Conservation (phyloP, 2,888 invertebrate species). For the Agriopis leucophaearia region DNA sequence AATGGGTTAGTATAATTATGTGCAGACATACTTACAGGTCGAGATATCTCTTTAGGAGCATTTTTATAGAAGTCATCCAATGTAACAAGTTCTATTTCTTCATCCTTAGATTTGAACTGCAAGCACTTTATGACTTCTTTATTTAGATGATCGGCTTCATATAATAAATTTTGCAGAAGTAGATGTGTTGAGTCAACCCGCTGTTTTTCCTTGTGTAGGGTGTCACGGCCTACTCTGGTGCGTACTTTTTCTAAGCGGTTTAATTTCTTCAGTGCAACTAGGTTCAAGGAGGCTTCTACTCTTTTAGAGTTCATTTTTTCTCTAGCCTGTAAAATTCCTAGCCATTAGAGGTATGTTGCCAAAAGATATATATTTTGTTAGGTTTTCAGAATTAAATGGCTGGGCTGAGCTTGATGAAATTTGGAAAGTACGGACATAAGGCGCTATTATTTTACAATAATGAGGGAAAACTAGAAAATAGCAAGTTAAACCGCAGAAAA, state of each 20-base stretch:
- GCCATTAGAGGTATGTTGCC: neutral
- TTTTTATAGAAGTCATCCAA: conserved; percentile 93
- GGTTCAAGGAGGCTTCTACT: conserved; percentile 90
- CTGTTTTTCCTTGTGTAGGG: conserved; percentile 93
- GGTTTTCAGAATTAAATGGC: no score
- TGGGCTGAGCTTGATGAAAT: neutral
- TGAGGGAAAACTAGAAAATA: no score
- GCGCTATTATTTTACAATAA: no score
- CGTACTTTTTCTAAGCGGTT: conserved; percentile 96
- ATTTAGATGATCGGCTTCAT: conserved; percentile 97
- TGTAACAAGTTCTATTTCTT: conserved; percentile 95
- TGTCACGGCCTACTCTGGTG: conserved; percentile 93
- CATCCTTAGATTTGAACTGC: conserved; percentile 98
- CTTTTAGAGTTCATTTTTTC: conserved; percentile 89
- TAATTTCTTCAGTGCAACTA: conserved; percentile 95
- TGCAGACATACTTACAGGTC: conserved; percentile 84
- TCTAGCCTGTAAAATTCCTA: conserved; percentile 73
- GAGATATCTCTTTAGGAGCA: conserved; percentile 90
- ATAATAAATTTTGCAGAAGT: conserved; percentile 96
- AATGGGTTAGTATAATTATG: neutral
- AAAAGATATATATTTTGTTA: neutral
- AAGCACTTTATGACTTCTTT: conserved; percentile 98
- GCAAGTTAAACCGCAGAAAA: no score
- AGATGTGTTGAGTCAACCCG: conserved; percentile 96
- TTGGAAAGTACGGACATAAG: neutral